These are phyloP conservation scores for Lepidostoma basale DNA, from an alignment of 1,140 invertebrate species.

Conservation along the genomic window DNA sequence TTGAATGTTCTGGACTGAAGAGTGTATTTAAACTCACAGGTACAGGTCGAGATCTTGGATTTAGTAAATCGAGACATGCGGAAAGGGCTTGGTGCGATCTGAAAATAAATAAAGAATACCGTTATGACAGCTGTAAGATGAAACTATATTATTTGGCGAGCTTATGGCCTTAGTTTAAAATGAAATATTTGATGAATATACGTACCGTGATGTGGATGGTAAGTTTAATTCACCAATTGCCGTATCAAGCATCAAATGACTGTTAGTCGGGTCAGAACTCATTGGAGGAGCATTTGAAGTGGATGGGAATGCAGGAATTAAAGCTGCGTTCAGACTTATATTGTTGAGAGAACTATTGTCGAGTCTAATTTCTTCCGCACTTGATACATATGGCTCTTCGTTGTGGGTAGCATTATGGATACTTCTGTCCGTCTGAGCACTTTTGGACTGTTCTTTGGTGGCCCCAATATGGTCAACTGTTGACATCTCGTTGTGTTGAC, in stretches of 20 bases:
- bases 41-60: constrained; percentile 28
- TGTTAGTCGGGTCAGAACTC: background rate
- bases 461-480: background rate
- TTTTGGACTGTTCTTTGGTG: constrained; percentile 28
- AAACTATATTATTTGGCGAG: too few relatives aligned
- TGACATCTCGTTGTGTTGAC: constrained; percentile 50
- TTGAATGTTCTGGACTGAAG: constrained; percentile 30
- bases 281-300: background rate
- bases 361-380: background rate
- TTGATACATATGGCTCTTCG: background rate
- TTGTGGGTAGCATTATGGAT: background rate
- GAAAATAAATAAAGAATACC: background rate
- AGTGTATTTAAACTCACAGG: constrained; percentile 44
- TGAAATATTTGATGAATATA: constrained; percentile 8
- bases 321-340: background rate
- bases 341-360: background rate
- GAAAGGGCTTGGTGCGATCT: constrained; percentile 33
- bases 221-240: constrained; percentile 21
- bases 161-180: too few relatives aligned
- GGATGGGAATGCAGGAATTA: background rate
- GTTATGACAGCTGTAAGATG: too few relatives aligned
- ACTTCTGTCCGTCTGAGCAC: constrained; percentile 10
- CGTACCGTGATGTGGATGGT: constrained; percentile 33
- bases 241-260: constrained; percentile 16
- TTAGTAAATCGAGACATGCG: constrained; percentile 33